These are phyloP conservation scores for Sciurus vulgaris DNA, from an alignment of 2,797 vertebrate genomes.

Conservation along the genomic window DNA sequence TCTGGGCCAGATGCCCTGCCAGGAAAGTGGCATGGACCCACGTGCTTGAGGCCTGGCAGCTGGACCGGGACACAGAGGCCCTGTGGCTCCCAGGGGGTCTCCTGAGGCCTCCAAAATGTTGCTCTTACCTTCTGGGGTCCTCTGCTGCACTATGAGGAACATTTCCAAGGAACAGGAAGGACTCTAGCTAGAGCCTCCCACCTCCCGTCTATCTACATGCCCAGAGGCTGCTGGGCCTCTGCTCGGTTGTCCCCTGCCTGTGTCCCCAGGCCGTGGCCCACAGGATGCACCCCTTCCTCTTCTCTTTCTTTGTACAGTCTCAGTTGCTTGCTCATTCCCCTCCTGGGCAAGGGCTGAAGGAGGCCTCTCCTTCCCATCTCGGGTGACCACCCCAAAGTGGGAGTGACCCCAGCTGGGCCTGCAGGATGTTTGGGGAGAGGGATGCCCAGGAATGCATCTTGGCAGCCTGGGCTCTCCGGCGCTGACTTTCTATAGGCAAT, in stretches of 20 bases:
- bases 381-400: not conserved
- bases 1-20: constrained; percentile 61
- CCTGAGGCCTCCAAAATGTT: not conserved
- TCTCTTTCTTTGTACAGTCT: constrained; percentile 75
- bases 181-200: constrained; percentile 45
- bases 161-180: constrained; percentile 43
- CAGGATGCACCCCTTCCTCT: constrained; percentile 34
- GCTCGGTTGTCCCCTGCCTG: constrained; percentile 59
- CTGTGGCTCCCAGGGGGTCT: not conserved
- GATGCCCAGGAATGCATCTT: not conserved
- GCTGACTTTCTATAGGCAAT: constrained; percentile 79
- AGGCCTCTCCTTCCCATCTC: constrained; percentile 25
- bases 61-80: constrained; percentile 9
- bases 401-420: not conserved
- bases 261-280: constrained; percentile 37
- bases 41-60: constrained; percentile 48
- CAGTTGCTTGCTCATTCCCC: constrained; percentile 67
- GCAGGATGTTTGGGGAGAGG: constrained; percentile 40
- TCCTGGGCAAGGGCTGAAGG: constrained; percentile 71
- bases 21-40: constrained; percentile 36
- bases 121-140: not conserved
- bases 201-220: not conserved
- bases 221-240: constrained; percentile 49
- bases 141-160: constrained; percentile 23
- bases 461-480: constrained; percentile 14